These are phyloP conservation scores for Mobula birostris DNA, from an alignment of 2,113 vertebrate genomes.

Conservation along the genomic window DNA sequence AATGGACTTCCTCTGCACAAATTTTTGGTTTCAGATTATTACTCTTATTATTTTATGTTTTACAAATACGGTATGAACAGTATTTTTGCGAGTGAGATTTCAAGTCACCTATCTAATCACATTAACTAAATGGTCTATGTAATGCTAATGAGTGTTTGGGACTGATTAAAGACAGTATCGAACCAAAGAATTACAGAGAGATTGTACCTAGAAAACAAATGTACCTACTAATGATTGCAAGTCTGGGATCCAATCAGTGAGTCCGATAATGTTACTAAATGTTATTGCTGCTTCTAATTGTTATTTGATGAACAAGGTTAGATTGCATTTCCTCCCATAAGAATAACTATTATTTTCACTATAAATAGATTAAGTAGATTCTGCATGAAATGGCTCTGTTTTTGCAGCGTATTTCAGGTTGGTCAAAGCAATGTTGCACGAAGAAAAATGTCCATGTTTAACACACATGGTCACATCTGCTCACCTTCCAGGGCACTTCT, in stretches of 20 bases:
- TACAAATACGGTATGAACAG: not conserved
- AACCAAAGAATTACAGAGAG: not conserved
- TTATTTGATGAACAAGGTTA: conserved; percentile 13
- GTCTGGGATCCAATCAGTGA: not conserved
- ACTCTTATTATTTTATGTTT: not conserved
- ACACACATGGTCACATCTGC: not conserved
- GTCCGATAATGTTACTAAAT: not conserved
- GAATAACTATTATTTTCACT: not conserved
- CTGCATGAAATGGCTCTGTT: not conserved
- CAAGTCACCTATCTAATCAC: not conserved
- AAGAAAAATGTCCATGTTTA: not conserved
- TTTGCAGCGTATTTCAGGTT: not conserved
- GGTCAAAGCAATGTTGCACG: not conserved
- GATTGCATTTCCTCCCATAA: not conserved
- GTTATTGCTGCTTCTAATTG: not conserved
- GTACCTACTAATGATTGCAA: not conserved
- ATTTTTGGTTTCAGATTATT: not conserved
- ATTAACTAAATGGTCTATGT: not conserved
- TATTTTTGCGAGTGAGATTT: not conserved
- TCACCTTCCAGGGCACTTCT: not conserved
- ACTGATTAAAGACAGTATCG: not conserved
- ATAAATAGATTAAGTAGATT: not conserved
- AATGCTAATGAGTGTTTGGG: not conserved
- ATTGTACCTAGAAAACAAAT: not conserved
- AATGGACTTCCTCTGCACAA: not conserved